These are phyloP conservation scores for Hippocampus mohnikei DNA, from an alignment of 2,113 vertebrate species.

Conservation along the genomic window DNA sequence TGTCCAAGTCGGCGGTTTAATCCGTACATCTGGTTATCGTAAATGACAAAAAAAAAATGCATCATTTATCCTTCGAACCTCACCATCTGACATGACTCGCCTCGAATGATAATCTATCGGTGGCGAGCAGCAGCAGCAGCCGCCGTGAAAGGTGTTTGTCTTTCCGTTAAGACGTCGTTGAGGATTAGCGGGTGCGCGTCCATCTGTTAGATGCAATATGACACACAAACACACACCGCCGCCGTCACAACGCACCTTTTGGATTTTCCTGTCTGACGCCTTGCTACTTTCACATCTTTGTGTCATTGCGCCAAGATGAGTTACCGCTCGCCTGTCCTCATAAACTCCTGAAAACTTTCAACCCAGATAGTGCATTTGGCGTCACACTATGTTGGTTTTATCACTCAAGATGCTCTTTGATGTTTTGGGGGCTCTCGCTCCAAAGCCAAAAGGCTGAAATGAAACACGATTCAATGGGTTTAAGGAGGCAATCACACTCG, in stretches of 20 bases:
- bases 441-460: background rate
- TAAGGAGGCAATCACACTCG: background rate
- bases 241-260: background rate
- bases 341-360: background rate
- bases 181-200: conserved; percentile 31
- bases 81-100: conserved; percentile 28
- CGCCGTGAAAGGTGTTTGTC: conserved; percentile 44
- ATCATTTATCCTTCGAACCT: conserved; percentile 31
- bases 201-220: conserved; percentile 44
- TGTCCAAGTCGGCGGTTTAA: background rate
- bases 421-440: background rate
- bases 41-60: conserved; percentile 11
- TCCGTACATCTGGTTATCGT: conserved; percentile 6
- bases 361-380: background rate
- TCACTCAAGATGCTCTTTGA: background rate
- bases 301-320: background rate
- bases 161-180: conserved; percentile 30
- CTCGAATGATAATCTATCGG: conserved; percentile 17
- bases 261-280: background rate
- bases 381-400: background rate
- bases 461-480: background rate
- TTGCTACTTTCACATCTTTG: background rate
- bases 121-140: conserved; percentile 35
- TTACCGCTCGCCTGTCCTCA: background rate
- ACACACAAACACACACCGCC: background rate